Evolutionary conservation across 2,797 vertebrate species (phyloP), one percentile per base, ranked within the genome.

Genomic region (Mormyrus proboscirostris): DNA sequence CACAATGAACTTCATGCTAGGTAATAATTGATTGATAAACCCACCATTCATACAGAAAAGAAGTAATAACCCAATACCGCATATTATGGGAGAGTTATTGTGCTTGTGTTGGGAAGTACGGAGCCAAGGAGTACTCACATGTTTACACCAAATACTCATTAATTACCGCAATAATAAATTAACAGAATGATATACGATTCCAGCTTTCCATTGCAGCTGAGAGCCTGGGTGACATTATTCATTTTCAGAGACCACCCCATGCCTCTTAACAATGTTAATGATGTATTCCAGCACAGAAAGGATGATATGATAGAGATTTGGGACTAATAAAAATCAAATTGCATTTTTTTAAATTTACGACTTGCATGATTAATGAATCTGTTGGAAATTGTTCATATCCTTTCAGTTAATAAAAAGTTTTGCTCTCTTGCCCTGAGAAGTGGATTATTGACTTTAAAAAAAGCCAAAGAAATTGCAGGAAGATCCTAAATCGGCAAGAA

Each of bases 381-480:
- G 9, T 51, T 19, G 85, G 93, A 95, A 95, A 95, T 94, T 94
- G 93, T 95, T 94, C 93, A 93, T 93, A 94, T 90, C 93, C 93
- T 94, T 93, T 93, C 93, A 93, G 94, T 95, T 95, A 95, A 95
- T 96, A 93, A 94, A 92, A 94, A 94, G 90, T 93, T 93, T 94
- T 94, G 92, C 89, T 91, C 93, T 90, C 91, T 92, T 94, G 94
- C 94, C 95, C 95, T 95, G 94, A 95, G 94, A 94, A 93, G 93
- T 90, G 92, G 93, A 95, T 95, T 94, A 94, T 93, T 93, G 76
- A 50, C n/a, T 53, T 29, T 5, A 2, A 73, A 44, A 53, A 85
- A 89, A 19, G 14, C 82, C 14, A 22, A 86, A 62, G 47, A 69
- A 76, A 87, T 38, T 33, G 33, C 3, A 50, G 57, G 76, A 79